phyloP scores from a whole-genome alignment of 1,140 invertebrate species.

The Watersipora subatra region DNA sequence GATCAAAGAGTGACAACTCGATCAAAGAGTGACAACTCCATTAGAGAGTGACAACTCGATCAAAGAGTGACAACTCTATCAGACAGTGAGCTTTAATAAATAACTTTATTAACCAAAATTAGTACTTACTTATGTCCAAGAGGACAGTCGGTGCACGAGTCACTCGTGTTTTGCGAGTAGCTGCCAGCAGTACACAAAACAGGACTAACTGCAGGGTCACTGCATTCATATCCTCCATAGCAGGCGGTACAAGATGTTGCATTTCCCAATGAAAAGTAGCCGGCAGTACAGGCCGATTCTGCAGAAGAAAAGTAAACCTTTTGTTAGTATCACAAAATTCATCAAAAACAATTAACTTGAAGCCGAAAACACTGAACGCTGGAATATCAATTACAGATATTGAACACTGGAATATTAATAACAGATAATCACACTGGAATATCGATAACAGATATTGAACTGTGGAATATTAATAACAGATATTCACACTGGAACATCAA shows the following conservation, averaged over 20 bases:
- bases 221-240: slow-evolving; percentile 22
- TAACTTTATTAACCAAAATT: slow-evolving; percentile 16
- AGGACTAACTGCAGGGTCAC: slow-evolving; percentile 1
- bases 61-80: slow-evolving; percentile 22
- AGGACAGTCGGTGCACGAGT: slow-evolving; percentile 20
- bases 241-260: slow-evolving; percentile 20
- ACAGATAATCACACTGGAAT: not conserved
- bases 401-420: not conserved
- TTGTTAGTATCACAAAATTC: not conserved
- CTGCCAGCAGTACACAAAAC: slow-evolving; percentile 18
- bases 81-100: slow-evolving; percentile 19
- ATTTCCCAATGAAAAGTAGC: slow-evolving; percentile 20
- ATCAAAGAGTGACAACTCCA: no score
- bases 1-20: no score
- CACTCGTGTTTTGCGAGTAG: slow-evolving; percentile 21
- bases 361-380: not conserved
- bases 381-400: not conserved
- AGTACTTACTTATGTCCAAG: slow-evolving; percentile 19
- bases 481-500: no score
- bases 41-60: no score
- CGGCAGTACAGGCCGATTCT: slow-evolving; percentile 9
- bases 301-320: slow-evolving; percentile 4
- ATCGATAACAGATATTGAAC: no score
- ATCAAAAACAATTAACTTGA: not conserved
- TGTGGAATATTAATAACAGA: no score